Evolutionary conservation across 2,888 invertebrate species (phyloP), one percentile per base, ranked within the genome.

Genomic region (Hololepta plana): DNA sequence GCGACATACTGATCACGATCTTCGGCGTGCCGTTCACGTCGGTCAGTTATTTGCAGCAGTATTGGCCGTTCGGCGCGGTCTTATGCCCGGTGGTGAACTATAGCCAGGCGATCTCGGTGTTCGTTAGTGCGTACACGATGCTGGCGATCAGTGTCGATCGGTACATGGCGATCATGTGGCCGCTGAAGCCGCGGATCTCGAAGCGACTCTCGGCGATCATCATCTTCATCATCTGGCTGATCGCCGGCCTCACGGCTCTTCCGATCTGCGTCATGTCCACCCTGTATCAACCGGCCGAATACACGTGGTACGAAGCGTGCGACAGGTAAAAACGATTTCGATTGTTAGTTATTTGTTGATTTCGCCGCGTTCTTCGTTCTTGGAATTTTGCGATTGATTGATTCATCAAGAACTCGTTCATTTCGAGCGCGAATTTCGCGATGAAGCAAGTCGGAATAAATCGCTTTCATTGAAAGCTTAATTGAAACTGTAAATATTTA

Each of bases 11-110:
- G 29, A 87, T 91, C 74, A 80, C 87, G 1, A 46, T 84, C 12
- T 76, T 91, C 43, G 90, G 91, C 53, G 77, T 91, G 35, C 90
- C 90, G 3, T 88, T 88, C 45, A 79, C 85, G 2, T 87, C 84
- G 43, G 69, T 87, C 13, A 71, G 85, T 7, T 72, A 72, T 41
- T 57, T 88, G 37, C 59, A 84, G 20, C 72, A 74, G 44, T 76
- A 81, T 46, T 91, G 90, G 90, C 84, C 87, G 0, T 91, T 90
- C 46, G 87, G 87, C 2, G 57, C 60, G 10, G 57, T 71, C 19
- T 65, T 90, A 55, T 91, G 90, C 49, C 74, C 77, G 33, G 57
- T 79, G 17, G 84, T 88, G 37, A 77, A 75, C 52, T 87, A 76
- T 50, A 70, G 75, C 1, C 84, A 84, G 53, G 76, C 73, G 2